phyloP scores from a whole-genome alignment of 2,113 vertebrate species.

The Gymnogyps californianus region DNA sequence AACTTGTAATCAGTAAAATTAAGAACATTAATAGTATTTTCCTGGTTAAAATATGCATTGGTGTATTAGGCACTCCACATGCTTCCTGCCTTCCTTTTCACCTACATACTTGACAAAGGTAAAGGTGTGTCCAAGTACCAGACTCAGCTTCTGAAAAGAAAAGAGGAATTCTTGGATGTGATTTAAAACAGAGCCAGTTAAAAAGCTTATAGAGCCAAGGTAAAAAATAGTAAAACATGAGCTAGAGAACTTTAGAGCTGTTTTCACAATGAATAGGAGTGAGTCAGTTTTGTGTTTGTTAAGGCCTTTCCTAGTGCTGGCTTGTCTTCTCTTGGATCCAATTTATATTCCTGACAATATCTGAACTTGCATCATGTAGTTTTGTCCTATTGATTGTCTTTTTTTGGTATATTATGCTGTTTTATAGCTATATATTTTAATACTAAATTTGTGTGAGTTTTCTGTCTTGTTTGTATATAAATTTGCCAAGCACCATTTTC shows the following conservation, averaged over 20 bases:
- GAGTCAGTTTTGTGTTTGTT: background rate
- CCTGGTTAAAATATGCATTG: background rate
- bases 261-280: background rate
- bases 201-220: background rate
- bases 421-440: background rate
- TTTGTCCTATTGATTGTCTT: background rate
- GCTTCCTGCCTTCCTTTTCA: background rate
- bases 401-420: background rate
- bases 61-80: background rate
- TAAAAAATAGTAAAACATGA: background rate
- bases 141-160: background rate
- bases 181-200: background rate
- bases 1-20: background rate
- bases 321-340: background rate
- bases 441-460: background rate
- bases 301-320: background rate
- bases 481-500: background rate
- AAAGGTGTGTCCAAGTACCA: background rate
- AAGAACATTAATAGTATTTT: background rate
- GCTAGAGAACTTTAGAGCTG: background rate
- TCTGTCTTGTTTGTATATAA: background rate
- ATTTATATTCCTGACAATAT: background rate
- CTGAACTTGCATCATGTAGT: background rate
- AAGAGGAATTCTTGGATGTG: background rate
- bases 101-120: background rate